These are phyloP conservation scores for Orestias chungarensis DNA, from an alignment of 2,797 vertebrate genomes.

Conservation along the genomic window DNA sequence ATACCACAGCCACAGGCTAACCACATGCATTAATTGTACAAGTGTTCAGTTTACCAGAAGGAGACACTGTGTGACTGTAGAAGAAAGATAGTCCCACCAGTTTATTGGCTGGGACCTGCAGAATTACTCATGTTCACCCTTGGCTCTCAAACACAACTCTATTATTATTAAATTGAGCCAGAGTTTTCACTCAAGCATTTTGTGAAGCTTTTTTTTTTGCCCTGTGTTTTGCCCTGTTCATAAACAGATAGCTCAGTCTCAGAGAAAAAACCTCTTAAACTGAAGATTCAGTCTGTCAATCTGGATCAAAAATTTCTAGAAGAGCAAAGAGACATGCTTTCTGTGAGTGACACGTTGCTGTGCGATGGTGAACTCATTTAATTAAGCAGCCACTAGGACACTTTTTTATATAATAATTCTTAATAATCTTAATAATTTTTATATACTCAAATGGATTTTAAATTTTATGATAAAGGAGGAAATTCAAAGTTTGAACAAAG, in stretches of 20 bases:
- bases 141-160: neutral
- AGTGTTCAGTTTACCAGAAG: neutral
- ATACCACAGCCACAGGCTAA: constrained; percentile 1
- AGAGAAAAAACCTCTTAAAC: neutral
- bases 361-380: neutral
- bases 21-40: constrained; percentile 9
- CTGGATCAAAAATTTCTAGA: neutral
- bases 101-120: neutral
- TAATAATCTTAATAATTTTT: too few species aligned
- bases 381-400: neutral
- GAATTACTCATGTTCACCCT: neutral
- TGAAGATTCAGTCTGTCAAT: neutral
- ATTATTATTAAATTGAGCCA: constrained; percentile 4
- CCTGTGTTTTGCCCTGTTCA: too few species aligned
- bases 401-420: neutral
- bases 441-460: neutral
- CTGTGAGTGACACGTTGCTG: neutral
- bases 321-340: neutral
- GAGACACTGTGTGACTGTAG: constrained; percentile 2
- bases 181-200: neutral
- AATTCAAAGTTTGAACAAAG: neutral
- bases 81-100: neutral
- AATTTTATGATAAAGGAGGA: neutral
- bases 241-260: neutral
- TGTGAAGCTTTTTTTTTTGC: neutral